phyloP scores from a whole-genome alignment of 1,140 invertebrate genomes.

The Trichoplusia ni region DNA sequence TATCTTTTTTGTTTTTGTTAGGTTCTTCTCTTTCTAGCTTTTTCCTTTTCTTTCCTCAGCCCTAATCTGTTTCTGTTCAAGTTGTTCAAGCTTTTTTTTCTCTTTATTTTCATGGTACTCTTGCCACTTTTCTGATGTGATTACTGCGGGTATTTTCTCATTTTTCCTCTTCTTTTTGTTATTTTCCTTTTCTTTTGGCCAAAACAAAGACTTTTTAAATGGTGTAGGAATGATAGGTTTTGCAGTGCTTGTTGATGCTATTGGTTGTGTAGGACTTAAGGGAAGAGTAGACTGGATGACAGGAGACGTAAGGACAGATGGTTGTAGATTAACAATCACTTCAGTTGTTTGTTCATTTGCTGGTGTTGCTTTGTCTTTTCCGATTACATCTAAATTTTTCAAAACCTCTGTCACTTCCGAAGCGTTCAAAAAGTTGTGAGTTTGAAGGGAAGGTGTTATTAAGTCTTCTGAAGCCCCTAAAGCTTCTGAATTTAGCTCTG shows the following conservation, averaged over 20 bases:
- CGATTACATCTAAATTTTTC: too few species aligned
- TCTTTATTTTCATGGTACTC: constrained; percentile 9
- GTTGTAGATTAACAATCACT: too few species aligned
- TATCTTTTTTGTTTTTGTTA: not conserved
- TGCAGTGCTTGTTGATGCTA: not conserved
- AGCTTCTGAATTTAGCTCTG: too few species aligned
- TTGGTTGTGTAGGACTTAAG: too few species aligned
- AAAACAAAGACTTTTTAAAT: constrained; percentile 18
- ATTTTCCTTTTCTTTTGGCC: constrained; percentile 10
- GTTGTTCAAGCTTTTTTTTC: constrained; percentile 9
- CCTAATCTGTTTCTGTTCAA: not conserved
- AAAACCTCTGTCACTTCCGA: too few species aligned
- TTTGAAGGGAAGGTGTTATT: too few species aligned
- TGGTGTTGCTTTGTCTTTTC: too few species aligned
- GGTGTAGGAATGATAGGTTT: constrained; percentile 1
- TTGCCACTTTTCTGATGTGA: constrained; percentile 8
- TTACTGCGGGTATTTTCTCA: constrained; percentile 5
- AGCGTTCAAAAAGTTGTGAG: too few species aligned
- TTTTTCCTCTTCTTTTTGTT: not conserved
- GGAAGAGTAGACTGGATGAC: not conserved
- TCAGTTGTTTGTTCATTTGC: too few species aligned
- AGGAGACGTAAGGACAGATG: too few species aligned
- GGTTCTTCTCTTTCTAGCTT: constrained; percentile 1
- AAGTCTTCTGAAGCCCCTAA: too few species aligned
- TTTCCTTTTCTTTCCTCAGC: constrained; percentile 1